Evolutionary conservation across 2,888 invertebrate genomes (phyloP), one percentile per base, ranked within the genome.

Genomic region (Dryocosmus kuriphilus): DNA sequence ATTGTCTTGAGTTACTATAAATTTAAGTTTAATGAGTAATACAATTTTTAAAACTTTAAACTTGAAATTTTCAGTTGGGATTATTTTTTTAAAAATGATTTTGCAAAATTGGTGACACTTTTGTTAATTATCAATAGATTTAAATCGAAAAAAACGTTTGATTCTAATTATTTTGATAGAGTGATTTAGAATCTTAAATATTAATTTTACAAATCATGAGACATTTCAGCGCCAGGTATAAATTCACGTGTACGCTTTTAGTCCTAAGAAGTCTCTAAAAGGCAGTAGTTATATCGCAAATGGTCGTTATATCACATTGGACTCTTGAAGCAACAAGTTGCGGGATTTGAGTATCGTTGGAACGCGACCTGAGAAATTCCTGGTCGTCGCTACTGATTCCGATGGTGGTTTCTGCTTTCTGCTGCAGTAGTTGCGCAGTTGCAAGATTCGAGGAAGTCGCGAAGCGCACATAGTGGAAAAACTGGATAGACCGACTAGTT

Each of bases 401-500:
- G 67, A 67, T 67, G 41, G 38, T 9, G n/a, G 55, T 55, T 55
- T 55, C 27, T 67, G 65, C 55, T 67, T 61, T 77, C 77, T 79
- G 80, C 41, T 77, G 79, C 71, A 65, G 78, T 60, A 67, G 57
- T 76, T 65, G 46, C 71, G 46, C 71, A 74, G 22, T 35, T 55
- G 32, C 73, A 51, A 35, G 35, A 51, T 35, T 74, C 74, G 76
- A 63, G 78, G 77, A 80, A 78, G 78, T 76, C 77, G 78, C 81
- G 65, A 79, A 74, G 81, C 80, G 79, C 67, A 81, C 82, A 77
- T 80, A 87, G 87, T 87, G 85, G 89, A 89, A 88, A 88, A 88
- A 89, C 88, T 88, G 88, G 88, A 88, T 84, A 86, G 82, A 82
- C 87, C 86, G 86, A 88, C 89, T 89, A 88, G 89, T 89, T 88